Percentiles rank a stretch among this genome's conserved stretches.
Evolutionary conservation across 2,113 vertebrate species (phyloP).

Genomic region (Chloropsis hardwickii): DNA sequence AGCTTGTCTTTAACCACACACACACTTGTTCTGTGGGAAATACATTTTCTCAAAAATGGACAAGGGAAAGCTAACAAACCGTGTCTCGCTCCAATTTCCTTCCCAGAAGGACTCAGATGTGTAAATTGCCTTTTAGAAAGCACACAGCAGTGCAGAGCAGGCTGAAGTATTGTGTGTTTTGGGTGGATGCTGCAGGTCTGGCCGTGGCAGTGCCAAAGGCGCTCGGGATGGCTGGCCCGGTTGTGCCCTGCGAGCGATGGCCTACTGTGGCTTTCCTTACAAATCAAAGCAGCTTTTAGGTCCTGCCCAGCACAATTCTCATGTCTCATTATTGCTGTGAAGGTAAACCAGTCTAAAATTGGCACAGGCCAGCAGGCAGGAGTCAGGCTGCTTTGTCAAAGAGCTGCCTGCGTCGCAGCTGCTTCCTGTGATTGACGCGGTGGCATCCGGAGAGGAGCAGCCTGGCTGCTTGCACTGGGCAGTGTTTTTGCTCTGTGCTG

Average conservation of each 20-base stretch:
- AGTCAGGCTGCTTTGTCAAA: neutral
- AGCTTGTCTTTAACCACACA: neutral
- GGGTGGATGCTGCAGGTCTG: neutral
- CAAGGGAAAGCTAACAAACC: neutral
- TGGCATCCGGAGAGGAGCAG: conserved; percentile 43
- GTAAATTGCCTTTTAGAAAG: neutral
- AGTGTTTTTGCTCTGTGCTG: conserved; percentile 19
- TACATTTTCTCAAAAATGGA: neutral
- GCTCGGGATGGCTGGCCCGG: accelerated
- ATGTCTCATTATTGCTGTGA: accelerated
- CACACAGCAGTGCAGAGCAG: neutral
- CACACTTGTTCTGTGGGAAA: neutral
- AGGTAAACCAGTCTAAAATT: conserved; percentile 35
- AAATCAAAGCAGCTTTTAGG: neutral
- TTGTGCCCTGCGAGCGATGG: accelerated
- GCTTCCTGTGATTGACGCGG: conserved; percentile 51
- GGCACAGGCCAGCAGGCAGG: neutral
- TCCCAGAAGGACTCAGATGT: neutral
- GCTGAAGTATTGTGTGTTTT: accelerated
- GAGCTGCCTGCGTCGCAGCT: conserved; percentile 49
- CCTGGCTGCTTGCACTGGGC: conserved; percentile 19
- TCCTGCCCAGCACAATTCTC: neutral
- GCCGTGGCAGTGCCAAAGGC: neutral
- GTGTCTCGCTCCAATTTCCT: neutral
- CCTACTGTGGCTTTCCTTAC: neutral